These are phyloP conservation scores for Pectinophora gossypiella DNA, from an alignment of 1,140 invertebrate species.

Conservation along the genomic window DNA sequence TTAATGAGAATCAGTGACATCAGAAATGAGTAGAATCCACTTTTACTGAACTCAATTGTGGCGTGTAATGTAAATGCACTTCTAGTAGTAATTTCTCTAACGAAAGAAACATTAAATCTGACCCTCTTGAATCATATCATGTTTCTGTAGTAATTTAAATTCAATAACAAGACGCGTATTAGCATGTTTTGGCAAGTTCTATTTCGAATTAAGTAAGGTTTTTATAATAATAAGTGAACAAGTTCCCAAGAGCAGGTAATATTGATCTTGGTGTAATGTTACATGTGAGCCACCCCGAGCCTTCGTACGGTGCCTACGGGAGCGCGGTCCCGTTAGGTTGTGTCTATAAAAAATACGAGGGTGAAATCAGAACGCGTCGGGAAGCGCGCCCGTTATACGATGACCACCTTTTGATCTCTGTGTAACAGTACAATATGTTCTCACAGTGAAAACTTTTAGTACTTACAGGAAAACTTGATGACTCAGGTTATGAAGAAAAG, in stretches of 20 bases:
- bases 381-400: no score
- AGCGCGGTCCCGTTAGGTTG: slow-evolving; percentile 54
- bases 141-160: no score
- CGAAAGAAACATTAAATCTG: no score
- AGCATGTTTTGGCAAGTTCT: no score
- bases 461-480: no score
- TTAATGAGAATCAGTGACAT: not conserved
- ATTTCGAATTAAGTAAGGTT: no score
- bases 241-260: slow-evolving; percentile 2
- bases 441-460: not conserved
- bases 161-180: no score
- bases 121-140: no score
- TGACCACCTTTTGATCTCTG: no score
- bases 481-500: no score
- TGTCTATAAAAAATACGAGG: slow-evolving; percentile 48
- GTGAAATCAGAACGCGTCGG: slow-evolving; percentile 43
- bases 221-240: not conserved
- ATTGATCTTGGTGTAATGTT: slow-evolving; percentile 19
- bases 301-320: slow-evolving; percentile 35
- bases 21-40: not conserved
- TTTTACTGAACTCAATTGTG: not conserved
- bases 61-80: not conserved
- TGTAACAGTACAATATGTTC: not conserved
- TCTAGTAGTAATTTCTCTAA: no score
- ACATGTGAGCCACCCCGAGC: slow-evolving; percentile 13